A percentile compares a stretch with the other conserved stretches of the same genome.
These are phyloP conservation scores for Hemibagrus guttatus DNA, from an alignment of 2,797 vertebrate species.

Conservation along the genomic window DNA sequence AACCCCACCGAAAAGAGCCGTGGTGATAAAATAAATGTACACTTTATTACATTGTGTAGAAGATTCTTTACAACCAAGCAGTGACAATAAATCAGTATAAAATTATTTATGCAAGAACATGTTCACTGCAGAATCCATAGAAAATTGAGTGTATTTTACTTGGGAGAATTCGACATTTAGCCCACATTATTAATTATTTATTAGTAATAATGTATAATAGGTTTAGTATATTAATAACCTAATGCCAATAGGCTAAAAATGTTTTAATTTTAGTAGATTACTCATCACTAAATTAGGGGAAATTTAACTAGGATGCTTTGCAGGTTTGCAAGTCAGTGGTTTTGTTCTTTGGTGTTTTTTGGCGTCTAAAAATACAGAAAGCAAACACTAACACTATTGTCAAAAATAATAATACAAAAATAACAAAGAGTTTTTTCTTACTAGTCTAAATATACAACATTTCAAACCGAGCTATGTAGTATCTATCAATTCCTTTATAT, in stretches of 20 bases:
- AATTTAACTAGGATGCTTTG: neutral
- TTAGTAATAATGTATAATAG: neutral
- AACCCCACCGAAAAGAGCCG: neutral
- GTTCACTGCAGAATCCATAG: neutral
- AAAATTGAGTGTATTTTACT: neutral
- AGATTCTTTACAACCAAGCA: slow-evolving; percentile 1
- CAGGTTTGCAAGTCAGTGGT: neutral
- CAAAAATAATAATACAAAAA: slow-evolving; percentile 13
- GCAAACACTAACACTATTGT: neutral
- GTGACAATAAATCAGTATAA: neutral
- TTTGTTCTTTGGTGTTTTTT: slow-evolving; percentile 21
- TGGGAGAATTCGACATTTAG: neutral
- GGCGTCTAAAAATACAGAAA: neutral
- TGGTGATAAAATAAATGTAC: slow-evolving; percentile 12
- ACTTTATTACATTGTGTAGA: slow-evolving; percentile 36
- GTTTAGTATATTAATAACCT: neutral
- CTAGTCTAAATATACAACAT: neutral
- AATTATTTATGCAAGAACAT: slow-evolving; percentile 4
- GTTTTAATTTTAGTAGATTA: neutral
- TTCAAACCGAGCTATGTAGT: slow-evolving; percentile 3
- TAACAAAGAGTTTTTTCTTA: neutral
- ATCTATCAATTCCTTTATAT: neutral
- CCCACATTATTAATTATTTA: neutral
- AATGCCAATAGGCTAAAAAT: neutral
- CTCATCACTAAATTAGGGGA: neutral